Evolutionary conservation across 2,888 invertebrate genomes (phyloP).

Genomic region (Listrodromus nycthemerus): DNA sequence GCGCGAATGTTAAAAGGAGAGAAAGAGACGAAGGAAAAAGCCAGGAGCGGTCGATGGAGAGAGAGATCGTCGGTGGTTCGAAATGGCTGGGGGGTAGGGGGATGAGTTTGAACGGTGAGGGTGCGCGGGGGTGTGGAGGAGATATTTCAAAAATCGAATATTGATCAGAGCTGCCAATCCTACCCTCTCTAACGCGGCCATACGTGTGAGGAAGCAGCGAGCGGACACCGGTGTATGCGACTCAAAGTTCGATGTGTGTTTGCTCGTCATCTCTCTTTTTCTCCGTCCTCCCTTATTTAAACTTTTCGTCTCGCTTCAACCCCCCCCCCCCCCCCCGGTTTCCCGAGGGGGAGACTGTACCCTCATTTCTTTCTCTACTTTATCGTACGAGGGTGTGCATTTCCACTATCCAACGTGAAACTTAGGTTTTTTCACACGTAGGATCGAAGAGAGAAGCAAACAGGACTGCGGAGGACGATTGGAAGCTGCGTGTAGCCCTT

Average conservation of each 20-base stretch:
- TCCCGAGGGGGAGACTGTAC: slow-evolving; percentile 33
- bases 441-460: slow-evolving; percentile 67
- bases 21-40: slow-evolving; percentile 55
- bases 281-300: slow-evolving; percentile 46
- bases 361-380: slow-evolving; percentile 57
- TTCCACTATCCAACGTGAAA: slow-evolving; percentile 49
- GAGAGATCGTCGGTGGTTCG: slow-evolving; percentile 58
- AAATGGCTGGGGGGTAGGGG: slow-evolving; percentile 68
- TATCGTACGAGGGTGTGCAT: slow-evolving; percentile 26
- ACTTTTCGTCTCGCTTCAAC: slow-evolving; percentile 33
- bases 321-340: slow-evolving; percentile 8
- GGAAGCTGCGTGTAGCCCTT: slow-evolving; percentile 16
- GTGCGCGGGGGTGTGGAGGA: slow-evolving; percentile 75
- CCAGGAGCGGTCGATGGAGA: slow-evolving; percentile 40
- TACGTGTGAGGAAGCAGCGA: slow-evolving; percentile 58
- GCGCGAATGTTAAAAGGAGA: slow-evolving; percentile 56
- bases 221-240: slow-evolving; percentile 53
- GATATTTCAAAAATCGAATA: slow-evolving; percentile 84
- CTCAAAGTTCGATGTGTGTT: slow-evolving; percentile 64
- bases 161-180: slow-evolving; percentile 84
- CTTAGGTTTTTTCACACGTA: slow-evolving; percentile 61
- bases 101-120: slow-evolving; percentile 72
- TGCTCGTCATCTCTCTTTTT: slow-evolving; percentile 63
- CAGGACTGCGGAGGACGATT: slow-evolving; percentile 60
- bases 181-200: slow-evolving; percentile 79